Evolutionary conservation across 2,888 invertebrate genomes (phyloP), one percentile per base, ranked within the genome.

Genomic region (Zootermopsis nevadensis): DNA sequence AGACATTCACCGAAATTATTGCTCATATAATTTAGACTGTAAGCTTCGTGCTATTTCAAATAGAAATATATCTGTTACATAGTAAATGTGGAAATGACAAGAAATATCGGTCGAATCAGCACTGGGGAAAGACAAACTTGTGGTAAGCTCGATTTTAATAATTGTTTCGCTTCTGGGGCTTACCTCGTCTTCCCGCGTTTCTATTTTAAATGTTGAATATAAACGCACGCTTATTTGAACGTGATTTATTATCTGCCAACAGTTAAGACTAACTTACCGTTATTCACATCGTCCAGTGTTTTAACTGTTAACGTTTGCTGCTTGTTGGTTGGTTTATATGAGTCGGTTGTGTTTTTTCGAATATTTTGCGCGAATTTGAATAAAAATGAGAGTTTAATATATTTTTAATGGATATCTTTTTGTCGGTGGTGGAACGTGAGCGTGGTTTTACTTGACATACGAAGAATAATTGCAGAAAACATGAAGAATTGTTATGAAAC

Each of bases 231-330:
- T 79, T 55, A 79, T 22, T 79, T 74, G 42, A 38, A 38, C 74
- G 74, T 74, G 74, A 38, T 24, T 79, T 60, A 79, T 55, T 27
- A 35, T 60, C 66, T 79, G 35, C 35, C 35, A 66, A 27, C 35
- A 66, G 60, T 79, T 79, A 66, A 79, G 66, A 31, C 69, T 69
- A 38, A 79, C 79, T 66, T 60, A 60, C 79, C 79, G 33, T 66
- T 66, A 66, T 10, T 79, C 80, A 83, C 69, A 72, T 83, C 83
- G 83, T 83, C 83, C 80, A 80, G 79, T 79, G 79, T 35, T 69
- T 83, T 80, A 77, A 83, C 72, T 83, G 83, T 83, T 83, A 79
- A 80, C 79, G 48, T 83, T 83, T 83, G 83, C 83, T 79, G 72
- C 79, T 83, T 83, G 83, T 83, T 83, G 82, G 74, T 82, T 74